Base-by-base conservation (phyloP, 2,888 invertebrate genomes). In the Lissocephala sabroskyi region DNA sequence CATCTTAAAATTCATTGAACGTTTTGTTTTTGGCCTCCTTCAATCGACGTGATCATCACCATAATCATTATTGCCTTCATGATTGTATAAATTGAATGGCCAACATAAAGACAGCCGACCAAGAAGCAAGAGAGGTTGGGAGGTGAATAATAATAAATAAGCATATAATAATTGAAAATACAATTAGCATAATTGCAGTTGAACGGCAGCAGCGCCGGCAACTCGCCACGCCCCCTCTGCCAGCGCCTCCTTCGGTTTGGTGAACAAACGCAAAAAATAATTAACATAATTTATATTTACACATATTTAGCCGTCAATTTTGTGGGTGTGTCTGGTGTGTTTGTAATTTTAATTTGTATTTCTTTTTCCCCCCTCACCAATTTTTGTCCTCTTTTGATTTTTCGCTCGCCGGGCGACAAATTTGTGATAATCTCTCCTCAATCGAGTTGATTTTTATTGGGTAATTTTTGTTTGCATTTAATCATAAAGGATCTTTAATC, bases 101-200 rank as follows among this genome's bases (percentile, higher is more conserved):
- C 23, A 35, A 35, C 14, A 35, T 16, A 16, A 35, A 9, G 16
- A 35, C 35, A 35, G 17, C 14, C n/a, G n/a, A 11, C 2, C 13
- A 3, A 33, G 3, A 11, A 14, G 33, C 14, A 33, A 11, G 35
- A 35, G 35, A 35, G 16, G 16, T 13, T 23, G 14, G 16, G 49
- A 41, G 66, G 59, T n/a, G n/a, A 71, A 71, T 55, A 71, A 73
- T 62, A 77, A 67, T 68, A 73, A 73, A 76, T 76, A 76, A 67
- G 68, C 68, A 64, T 73, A 76, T 62, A 68, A 73, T 74, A 68
- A 71, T 71, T 71, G 77, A 77, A 68, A 65, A 73, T 62, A 76
- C 68, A 76, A 70, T 70, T 70, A 76, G 70, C 76, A 73, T 73
- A 70, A 76, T 76, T 70, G 65, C 59, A 52, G 52, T 13, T 41